Conservation (phyloP, 1,140 invertebrate species). For the Conus ventricosus region DNA sequence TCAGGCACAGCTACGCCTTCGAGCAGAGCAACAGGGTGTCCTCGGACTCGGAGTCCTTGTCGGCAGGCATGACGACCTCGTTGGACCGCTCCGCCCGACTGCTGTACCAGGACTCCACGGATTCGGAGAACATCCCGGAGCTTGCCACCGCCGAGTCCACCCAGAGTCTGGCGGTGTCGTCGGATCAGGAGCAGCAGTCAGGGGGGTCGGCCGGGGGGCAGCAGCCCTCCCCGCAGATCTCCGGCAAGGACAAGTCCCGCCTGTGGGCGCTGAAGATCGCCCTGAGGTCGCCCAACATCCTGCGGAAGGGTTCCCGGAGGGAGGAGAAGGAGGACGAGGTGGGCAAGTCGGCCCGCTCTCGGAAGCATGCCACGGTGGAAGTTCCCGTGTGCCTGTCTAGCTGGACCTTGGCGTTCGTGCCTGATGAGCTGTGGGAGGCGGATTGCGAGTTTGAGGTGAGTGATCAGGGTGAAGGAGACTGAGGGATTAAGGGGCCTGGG, state of each 20-base stretch:
- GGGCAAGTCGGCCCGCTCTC: background rate
- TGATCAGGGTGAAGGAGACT: background rate
- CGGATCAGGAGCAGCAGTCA: slow-evolving; percentile 5
- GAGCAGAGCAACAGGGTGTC: slow-evolving; percentile 10
- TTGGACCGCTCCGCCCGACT: background rate
- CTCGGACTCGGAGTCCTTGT: slow-evolving; percentile 17
- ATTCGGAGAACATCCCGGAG: slow-evolving; percentile 27
- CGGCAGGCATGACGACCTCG: background rate
- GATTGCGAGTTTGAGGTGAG: slow-evolving; percentile 42
- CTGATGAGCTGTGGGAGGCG: slow-evolving; percentile 11
- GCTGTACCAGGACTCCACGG: slow-evolving; percentile 24
- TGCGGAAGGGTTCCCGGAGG: slow-evolving; percentile 20
- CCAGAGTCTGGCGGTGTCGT: background rate
- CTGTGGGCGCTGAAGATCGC: slow-evolving; percentile 34
- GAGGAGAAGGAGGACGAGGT: background rate
- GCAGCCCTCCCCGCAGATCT: background rate
- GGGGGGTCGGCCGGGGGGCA: no score
- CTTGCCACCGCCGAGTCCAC: no score
- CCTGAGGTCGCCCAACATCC: slow-evolving; percentile 34
- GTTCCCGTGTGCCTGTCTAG: background rate
- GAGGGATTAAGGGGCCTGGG: no score
- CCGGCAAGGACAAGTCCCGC: slow-evolving; percentile 27
- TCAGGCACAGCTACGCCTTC: slow-evolving; percentile 9
- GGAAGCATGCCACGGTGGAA: slow-evolving; percentile 18
- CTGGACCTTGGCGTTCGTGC: slow-evolving; percentile 18